These are phyloP conservation scores for Chironomus tentans DNA, from an alignment of 2,888 invertebrate species.

Conservation along the genomic window DNA sequence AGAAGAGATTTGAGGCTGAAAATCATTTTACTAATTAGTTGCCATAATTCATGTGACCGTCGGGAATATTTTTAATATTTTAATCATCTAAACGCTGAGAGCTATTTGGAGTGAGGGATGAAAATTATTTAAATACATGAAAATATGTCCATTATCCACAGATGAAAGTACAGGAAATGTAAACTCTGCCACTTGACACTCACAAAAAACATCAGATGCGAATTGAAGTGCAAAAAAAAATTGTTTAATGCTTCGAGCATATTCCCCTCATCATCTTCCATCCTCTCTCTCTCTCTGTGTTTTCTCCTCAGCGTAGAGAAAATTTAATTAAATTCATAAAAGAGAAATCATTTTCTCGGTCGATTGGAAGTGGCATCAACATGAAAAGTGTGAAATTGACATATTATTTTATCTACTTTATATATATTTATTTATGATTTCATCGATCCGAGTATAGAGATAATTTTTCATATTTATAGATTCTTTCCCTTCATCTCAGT, in stretches of 20 bases:
- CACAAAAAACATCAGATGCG: too few relatives aligned
- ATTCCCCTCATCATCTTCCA: neutral
- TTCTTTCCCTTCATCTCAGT: neutral
- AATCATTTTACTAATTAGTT: neutral
- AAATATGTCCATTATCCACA: too few relatives aligned
- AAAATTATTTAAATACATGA: too few relatives aligned
- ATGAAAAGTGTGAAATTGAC: constrained; percentile 5
- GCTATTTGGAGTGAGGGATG: too few relatives aligned
- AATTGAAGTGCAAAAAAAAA: too few relatives aligned
- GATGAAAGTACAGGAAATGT: too few relatives aligned
- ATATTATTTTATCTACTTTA: constrained; percentile 7
- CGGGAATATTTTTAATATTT: neutral
- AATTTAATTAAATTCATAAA: constrained; percentile 10
- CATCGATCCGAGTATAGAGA: neutral
- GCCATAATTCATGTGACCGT: neutral
- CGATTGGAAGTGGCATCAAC: constrained; percentile 1
- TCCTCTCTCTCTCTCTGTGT: too few relatives aligned
- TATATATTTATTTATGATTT: too few relatives aligned
- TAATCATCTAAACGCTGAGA: neutral
- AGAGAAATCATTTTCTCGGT: neutral
- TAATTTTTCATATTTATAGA: neutral
- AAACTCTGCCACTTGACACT: too few relatives aligned
- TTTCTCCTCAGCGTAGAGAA: neutral
- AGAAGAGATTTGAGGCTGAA: neutral
- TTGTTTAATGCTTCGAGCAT: neutral